Evolutionary conservation across 2,113 vertebrate genomes (phyloP).

Genomic region (Ceratotherium simum): DNA sequence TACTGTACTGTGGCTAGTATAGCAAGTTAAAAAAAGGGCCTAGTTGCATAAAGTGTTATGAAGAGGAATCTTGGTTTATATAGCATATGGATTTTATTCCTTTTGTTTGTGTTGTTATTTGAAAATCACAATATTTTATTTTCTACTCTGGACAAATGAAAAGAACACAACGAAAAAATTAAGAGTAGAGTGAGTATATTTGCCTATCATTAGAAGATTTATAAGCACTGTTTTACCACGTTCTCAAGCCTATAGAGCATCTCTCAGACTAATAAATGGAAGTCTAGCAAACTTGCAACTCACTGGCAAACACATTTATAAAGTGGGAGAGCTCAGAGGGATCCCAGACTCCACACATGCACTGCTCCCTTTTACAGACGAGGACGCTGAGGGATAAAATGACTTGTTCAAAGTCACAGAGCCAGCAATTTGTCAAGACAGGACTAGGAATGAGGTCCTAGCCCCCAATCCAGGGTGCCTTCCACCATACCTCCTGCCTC

Average conservation of each 20-base stretch:
- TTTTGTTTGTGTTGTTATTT: not conserved
- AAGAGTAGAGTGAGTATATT: not conserved
- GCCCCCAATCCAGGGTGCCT: not conserved
- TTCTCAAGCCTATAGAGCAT: not conserved
- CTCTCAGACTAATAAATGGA: not conserved
- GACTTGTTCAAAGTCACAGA: conserved; percentile 40
- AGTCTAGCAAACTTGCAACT: not conserved
- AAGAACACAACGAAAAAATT: not conserved
- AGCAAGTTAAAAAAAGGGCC: not conserved
- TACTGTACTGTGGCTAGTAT: conserved; percentile 73
- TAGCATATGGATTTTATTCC: not conserved
- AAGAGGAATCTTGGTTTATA: conserved; percentile 27
- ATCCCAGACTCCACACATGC: not conserved
- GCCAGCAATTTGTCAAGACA: not conserved
- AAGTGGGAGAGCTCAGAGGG: not conserved
- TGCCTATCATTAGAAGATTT: conserved; percentile 15
- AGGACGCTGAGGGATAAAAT: conserved; percentile 14
- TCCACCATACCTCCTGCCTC: not conserved
- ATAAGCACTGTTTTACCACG: not conserved
- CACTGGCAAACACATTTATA: not conserved
- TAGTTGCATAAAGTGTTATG: conserved; percentile 40
- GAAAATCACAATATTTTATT: conserved; percentile 37
- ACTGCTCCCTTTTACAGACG: not conserved
- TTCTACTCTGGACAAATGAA: not conserved
- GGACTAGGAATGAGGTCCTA: not conserved